Evolutionary conservation across 2,888 invertebrate species (phyloP).

Genomic region (Metallyticus violacea): DNA sequence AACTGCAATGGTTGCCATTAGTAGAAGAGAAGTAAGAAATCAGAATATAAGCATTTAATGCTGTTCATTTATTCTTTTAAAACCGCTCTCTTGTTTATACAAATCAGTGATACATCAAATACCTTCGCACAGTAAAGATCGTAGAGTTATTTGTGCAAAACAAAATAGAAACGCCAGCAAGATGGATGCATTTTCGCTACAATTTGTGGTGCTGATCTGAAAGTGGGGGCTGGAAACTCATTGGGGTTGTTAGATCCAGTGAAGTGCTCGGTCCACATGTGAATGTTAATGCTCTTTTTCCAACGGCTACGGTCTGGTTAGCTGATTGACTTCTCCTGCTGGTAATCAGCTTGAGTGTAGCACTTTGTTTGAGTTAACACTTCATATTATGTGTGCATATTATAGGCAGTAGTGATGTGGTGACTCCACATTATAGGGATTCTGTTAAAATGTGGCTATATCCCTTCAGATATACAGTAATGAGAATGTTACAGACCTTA

Average conservation of each 20-base stretch:
- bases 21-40: no score
- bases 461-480: no score
- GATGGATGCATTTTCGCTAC: background rate
- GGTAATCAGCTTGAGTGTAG: constrained; percentile 18
- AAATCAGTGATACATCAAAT: no score
- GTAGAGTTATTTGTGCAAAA: no score
- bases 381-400: background rate
- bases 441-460: no score
- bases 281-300: background rate
- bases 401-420: background rate
- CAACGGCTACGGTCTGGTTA: background rate
- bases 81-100: no score
- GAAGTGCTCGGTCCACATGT: background rate
- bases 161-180: no score
- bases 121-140: no score
- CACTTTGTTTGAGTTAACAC: constrained; percentile 28
- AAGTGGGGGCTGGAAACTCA: background rate
- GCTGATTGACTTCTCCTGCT: constrained; percentile 11
- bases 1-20: no score
- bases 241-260: background rate
- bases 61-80: no score
- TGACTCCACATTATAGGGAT: background rate
- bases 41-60: no score
- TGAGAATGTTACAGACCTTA: no score
- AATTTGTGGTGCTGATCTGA: background rate